These are phyloP conservation scores for Drosophila phalerata DNA, from an alignment of 2,888 invertebrate species.

Conservation along the genomic window DNA sequence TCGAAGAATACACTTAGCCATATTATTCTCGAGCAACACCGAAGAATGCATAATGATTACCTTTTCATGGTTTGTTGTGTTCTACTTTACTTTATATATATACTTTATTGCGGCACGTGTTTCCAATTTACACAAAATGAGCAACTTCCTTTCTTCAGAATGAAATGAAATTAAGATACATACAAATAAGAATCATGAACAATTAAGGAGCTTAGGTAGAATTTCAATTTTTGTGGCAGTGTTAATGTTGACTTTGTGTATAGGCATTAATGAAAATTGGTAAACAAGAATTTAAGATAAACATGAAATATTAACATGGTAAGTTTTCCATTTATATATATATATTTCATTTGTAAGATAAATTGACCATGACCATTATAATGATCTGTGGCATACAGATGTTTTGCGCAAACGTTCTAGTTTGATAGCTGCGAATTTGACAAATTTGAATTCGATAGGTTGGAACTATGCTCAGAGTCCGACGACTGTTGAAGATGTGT, in stretches of 20 bases:
- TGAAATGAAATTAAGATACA: conserved; percentile 59
- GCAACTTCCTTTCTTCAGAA: conserved; percentile 56
- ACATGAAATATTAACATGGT: background rate
- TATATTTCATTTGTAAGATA: conserved; percentile 48
- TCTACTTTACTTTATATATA: conserved; percentile 37
- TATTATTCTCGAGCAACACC: background rate
- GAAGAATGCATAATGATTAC: background rate
- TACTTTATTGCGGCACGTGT: conserved; percentile 59
- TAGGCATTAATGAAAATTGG: background rate
- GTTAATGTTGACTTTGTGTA: background rate
- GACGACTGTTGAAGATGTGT: conserved; percentile 58
- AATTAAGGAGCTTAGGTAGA: conserved; percentile 1
- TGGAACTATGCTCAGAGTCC: conserved; percentile 71
- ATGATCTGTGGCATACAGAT: conserved; percentile 9
- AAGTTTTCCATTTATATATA: conserved; percentile 11
- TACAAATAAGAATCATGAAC: conserved; percentile 31
- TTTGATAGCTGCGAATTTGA: conserved; percentile 70
- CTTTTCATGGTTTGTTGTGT: conserved; percentile 17
- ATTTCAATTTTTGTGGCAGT: background rate
- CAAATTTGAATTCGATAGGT: conserved; percentile 63
- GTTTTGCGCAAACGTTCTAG: conserved; percentile 30
- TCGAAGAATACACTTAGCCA: background rate
- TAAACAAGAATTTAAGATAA: background rate
- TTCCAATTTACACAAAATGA: conserved; percentile 55
- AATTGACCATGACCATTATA: conserved; percentile 41